phyloP scores from a whole-genome alignment of 2,113 vertebrate genomes.

The Alethe diademata region DNA sequence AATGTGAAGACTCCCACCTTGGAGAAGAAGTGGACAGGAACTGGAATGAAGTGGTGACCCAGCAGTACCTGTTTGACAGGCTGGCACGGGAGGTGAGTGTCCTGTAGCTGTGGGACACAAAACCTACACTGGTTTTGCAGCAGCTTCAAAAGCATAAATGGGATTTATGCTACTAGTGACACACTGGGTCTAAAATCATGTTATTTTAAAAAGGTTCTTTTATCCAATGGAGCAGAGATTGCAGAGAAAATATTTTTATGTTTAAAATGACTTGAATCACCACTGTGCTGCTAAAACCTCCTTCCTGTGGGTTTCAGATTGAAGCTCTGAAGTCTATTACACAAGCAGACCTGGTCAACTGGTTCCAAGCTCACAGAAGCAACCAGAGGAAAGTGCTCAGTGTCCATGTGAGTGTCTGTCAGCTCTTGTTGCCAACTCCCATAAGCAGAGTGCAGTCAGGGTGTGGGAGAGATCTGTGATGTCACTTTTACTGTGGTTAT shows the following conservation, averaged over 20 bases:
- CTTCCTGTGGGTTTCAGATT: conserved; percentile 76
- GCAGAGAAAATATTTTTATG: not conserved
- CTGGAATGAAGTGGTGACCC: conserved; percentile 93
- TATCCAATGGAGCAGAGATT: not conserved
- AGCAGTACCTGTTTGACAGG: conserved; percentile 92
- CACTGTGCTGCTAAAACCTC: not conserved
- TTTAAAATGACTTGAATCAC: not conserved
- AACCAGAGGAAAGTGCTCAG: conserved; percentile 84
- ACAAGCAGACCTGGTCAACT: conserved; percentile 83
- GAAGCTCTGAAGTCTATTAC: conserved; percentile 87
- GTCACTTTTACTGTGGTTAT: not conserved
- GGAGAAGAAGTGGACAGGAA: conserved; percentile 96
- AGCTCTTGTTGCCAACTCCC: not conserved
- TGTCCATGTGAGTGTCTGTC: conserved; percentile 83
- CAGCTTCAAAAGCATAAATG: not conserved
- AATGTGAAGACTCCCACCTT: conserved; percentile 93
- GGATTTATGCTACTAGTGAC: not conserved
- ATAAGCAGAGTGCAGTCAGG: not conserved
- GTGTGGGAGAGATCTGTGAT: rapidly evolving
- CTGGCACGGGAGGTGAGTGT: conserved; percentile 85
- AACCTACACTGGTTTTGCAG: rapidly evolving
- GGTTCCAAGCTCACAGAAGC: conserved; percentile 85
- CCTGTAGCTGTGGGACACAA: too few species aligned
- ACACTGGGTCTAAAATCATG: not conserved
- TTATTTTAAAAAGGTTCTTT: not conserved